Conservation (phyloP, 2,888 invertebrate species). For the Nineta flava region DNA sequence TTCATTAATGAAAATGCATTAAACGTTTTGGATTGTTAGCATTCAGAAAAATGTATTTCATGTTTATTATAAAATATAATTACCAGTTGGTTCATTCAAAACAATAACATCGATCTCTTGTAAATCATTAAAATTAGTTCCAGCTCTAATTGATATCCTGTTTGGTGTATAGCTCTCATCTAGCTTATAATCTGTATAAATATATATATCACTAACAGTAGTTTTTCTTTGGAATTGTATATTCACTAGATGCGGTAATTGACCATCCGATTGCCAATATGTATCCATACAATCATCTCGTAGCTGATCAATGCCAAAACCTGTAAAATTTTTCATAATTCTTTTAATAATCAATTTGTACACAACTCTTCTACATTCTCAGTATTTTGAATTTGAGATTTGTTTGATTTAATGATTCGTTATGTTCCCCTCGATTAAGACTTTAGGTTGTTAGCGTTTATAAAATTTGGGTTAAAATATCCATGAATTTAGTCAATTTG, state of each 20-base stretch:
- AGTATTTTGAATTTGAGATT: too few species aligned
- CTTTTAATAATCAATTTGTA: too few species aligned
- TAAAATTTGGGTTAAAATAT: too few species aligned
- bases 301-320: slow-evolving; percentile 94
- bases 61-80: not conserved
- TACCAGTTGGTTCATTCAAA: slow-evolving; percentile 76
- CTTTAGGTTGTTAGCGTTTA: too few species aligned
- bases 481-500: too few species aligned
- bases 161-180: slow-evolving; percentile 99
- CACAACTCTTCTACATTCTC: too few species aligned
- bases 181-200: slow-evolving; percentile 94
- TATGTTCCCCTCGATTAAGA: too few species aligned
- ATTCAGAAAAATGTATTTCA: too few species aligned
- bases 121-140: slow-evolving; percentile 91
- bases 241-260: slow-evolving; percentile 92
- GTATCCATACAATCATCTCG: slow-evolving; percentile 92
- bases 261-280: slow-evolving; percentile 99
- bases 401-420: too few species aligned
- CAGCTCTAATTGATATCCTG: slow-evolving; percentile 80
- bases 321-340: slow-evolving; percentile 29
- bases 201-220: slow-evolving; percentile 85
- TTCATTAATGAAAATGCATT: too few species aligned
- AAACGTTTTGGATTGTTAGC: too few species aligned
- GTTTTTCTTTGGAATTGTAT: slow-evolving; percentile 93
- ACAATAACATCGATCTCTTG: slow-evolving; percentile 92